Percentiles rank a stretch among this genome's conserved stretches.
phyloP scores from a whole-genome alignment of 1,140 invertebrate species.

The Heliconius eleuchia region DNA sequence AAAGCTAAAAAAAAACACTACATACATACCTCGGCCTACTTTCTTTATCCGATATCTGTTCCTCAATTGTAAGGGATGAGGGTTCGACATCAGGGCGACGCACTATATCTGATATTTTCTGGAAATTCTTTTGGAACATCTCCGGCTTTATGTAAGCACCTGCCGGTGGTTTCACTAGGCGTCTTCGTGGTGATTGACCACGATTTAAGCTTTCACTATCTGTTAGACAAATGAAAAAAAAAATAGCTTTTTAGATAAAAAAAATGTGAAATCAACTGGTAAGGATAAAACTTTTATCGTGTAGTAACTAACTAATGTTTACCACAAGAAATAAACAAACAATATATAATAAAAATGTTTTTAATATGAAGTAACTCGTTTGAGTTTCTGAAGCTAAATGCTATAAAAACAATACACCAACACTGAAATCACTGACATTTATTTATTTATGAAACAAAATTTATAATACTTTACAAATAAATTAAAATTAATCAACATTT shows the following conservation, averaged over 20 bases:
- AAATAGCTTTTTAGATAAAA: too few species aligned
- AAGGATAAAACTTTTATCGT: too few species aligned
- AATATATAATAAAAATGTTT: too few species aligned
- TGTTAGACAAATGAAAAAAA: constrained; percentile 30
- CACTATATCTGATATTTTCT: constrained; percentile 78
- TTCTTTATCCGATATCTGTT: constrained; percentile 59
- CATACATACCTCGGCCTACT: constrained; percentile 58
- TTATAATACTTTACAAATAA: not conserved
- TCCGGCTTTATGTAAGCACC: constrained; percentile 82
- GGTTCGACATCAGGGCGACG: constrained; percentile 70
- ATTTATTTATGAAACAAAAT: not conserved
- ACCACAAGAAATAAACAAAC: too few species aligned
- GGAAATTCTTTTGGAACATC: constrained; percentile 79
- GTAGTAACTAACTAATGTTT: too few species aligned
- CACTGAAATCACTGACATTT: not conserved
- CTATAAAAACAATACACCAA: too few species aligned
- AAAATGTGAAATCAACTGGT: too few species aligned
- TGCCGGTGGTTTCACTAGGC: constrained; percentile 79
- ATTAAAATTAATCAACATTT: too few species aligned
- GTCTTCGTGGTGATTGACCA: constrained; percentile 58
- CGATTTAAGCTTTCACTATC: constrained; percentile 51
- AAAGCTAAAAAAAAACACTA: not conserved
- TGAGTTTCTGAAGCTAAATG: too few species aligned
- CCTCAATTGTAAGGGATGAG: constrained; percentile 47
- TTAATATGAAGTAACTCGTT: too few species aligned